Base-by-base conservation (phyloP, 1,140 invertebrate genomes). In the Tyrophagus putrescentiae region DNA sequence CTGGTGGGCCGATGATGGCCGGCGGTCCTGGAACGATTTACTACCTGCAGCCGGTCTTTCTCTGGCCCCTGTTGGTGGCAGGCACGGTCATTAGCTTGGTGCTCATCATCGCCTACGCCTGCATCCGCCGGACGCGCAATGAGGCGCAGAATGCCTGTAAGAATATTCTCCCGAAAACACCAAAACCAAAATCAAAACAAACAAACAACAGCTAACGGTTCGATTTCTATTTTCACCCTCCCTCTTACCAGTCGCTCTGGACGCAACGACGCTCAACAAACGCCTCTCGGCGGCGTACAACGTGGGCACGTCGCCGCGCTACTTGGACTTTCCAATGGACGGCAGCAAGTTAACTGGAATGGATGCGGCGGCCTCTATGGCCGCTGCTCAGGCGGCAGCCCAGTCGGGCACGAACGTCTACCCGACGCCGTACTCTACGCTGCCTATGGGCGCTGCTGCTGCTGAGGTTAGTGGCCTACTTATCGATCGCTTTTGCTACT, bases 91-190 rank as follows among this genome's bases (percentile, higher is more conserved):
- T 66, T 28, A 60, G 64, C 13, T 63, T 63, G 34, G 64, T 65
- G 25, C 45, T 66, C 34, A 64, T 66, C 16, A 45, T 64, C 13
- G 63, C 65, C 3, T 66, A 58, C 52, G 62, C 61, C 11, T 66
- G 61, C 45, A 60, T 66, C 23, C 61, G 64, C 31, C 64, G 63
- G 58, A 62, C 60, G 32, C 60, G 33, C 21, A 33, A 25, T 21
- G 48, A 32, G 21, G 13, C 9, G 4, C 23, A 34, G 11, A 54
- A 61, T 27, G 39, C 34, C 25, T 59, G 57, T 59, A 29, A 59
- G 57, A 18, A 9, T 13, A 50, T 23, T 13, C 45, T 21, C 18
- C 21, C 31, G 45, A 21, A 50, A 50, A 21, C 7, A 9, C 11
- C 18, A 9, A 21, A 7, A 18, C 21, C 45, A 23, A 21, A 7